Evolutionary conservation across 2,113 vertebrate genomes (phyloP), one percentile per base, ranked within the genome.

Genomic region (Colistium nudipinnis): DNA sequence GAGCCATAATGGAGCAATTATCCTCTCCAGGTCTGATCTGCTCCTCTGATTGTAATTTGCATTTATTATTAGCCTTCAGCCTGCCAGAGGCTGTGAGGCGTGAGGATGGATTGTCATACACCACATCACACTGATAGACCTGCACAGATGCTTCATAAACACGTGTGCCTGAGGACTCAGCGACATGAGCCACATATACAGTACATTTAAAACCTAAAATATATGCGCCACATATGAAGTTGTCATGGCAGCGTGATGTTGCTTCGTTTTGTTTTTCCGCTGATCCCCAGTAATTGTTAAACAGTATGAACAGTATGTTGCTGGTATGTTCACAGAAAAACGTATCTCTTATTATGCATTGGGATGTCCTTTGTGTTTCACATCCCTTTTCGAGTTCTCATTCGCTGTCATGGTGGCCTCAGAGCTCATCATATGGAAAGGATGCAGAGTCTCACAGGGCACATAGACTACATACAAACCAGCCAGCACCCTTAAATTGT

Each of bases 1-100:
- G 2, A 49, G 27, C 59, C 84, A 84, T 89, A 88, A 90, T 89
- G 78, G 88, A 81, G 88, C 88, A 90, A 90, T 91, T 90, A 90
- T 89, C 83, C 84, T 89, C 85, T 89, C 67, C 72, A 62, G 76
- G 73, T 80, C 80, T 48, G 65, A 84, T 83, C 77, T 82, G 77
- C 84, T 83, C 73, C 79, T 82, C 69, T 90, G 82, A 89, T 87
- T 90, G 88, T 82, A 89, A 91, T 91, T 90, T 90, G 90, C 89
- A 90, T 91, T 88, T 85, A 82, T 87, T 85, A 90, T 88, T 85
- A 82, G 74, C 80, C 66, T 69, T 76, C 81, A 62, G 70, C 39
- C 78, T 80, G 81, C 85, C 74, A 57, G 74, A 54, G 75, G 56
- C 82, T 67, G 73, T 33, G 82, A 78, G 56, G 75, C 67, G 4